Conservation (phyloP, 23 tunicate species). For the Ciona savignyi region DNA sequence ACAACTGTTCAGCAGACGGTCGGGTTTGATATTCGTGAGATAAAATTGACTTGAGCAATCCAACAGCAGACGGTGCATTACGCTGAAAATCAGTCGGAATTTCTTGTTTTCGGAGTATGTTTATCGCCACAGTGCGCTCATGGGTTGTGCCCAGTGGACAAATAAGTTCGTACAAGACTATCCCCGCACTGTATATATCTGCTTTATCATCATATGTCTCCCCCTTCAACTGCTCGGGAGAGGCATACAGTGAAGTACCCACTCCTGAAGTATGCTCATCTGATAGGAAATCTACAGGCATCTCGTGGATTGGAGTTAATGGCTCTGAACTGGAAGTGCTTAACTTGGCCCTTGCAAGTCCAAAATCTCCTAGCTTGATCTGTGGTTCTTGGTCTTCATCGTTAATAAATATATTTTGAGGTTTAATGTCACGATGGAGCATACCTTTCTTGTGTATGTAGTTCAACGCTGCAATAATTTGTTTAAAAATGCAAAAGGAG, state of each 20-base stretch:
- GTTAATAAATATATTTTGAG: slow-evolving; percentile 63
- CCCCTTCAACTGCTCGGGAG: slow-evolving; percentile 61
- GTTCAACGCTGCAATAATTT: slow-evolving; percentile 48
- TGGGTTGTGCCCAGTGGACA: slow-evolving; percentile 45
- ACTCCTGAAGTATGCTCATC: slow-evolving; percentile 67
- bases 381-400: slow-evolving; percentile 26
- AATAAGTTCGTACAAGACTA: slow-evolving; percentile 60
- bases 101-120: slow-evolving; percentile 16
- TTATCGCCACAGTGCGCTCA: slow-evolving; percentile 38
- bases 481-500: slow-evolving; percentile 44
- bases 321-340: slow-evolving; percentile 3
- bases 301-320: slow-evolving; percentile 13
- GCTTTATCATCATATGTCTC: slow-evolving; percentile 54
- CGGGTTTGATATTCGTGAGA: slow-evolving; percentile 24
- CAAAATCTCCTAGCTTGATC: slow-evolving; percentile 79
- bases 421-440: slow-evolving; percentile 77
- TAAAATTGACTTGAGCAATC: slow-evolving; percentile 13
- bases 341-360: slow-evolving; percentile 34
- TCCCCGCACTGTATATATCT: slow-evolving; percentile 79
- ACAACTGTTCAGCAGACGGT: slow-evolving; percentile 25
- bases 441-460: slow-evolving; percentile 60
- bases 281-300: background rate
- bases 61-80: slow-evolving; percentile 24
- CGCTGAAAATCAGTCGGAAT: slow-evolving; percentile 38
- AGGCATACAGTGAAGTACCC: slow-evolving; percentile 75